Evolutionary conservation across 2,113 vertebrate genomes (phyloP).

Genomic region (Loxodonta africana): DNA sequence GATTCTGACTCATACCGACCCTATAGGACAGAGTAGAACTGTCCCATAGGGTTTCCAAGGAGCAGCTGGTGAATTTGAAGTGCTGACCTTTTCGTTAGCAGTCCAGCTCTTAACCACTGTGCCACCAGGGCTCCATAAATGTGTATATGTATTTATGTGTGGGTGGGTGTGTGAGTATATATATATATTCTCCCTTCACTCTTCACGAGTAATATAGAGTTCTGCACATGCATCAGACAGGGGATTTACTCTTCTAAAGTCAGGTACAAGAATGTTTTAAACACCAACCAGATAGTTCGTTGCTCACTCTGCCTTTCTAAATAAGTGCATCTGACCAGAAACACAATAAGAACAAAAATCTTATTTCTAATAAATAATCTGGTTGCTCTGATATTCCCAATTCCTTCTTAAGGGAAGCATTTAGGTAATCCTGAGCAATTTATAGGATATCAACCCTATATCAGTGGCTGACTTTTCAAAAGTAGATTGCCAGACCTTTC

Average conservation of each 20-base stretch:
- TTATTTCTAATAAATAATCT: neutral
- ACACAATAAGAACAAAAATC: neutral
- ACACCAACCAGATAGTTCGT: neutral
- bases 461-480: neutral
- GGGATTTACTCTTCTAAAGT: conserved; percentile 7
- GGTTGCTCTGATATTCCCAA: neutral
- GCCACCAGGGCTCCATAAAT: too few relatives aligned
- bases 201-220: conserved; percentile 37
- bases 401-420: neutral
- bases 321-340: conserved; percentile 1
- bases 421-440: neutral
- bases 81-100: too few relatives aligned
- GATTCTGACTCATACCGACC: too few relatives aligned
- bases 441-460: neutral
- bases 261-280: conserved; percentile 39
- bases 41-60: too few relatives aligned
- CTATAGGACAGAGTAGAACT: too few relatives aligned
- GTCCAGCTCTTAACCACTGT: too few relatives aligned
- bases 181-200: neutral
- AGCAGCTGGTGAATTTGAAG: too few relatives aligned
- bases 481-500: neutral
- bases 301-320: neutral
- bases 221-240: neutral
- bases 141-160: too few relatives aligned
- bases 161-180: too few relatives aligned